Evolutionary conservation across 2,888 invertebrate genomes (phyloP).

Genomic region (Ennomos fuscantarius): DNA sequence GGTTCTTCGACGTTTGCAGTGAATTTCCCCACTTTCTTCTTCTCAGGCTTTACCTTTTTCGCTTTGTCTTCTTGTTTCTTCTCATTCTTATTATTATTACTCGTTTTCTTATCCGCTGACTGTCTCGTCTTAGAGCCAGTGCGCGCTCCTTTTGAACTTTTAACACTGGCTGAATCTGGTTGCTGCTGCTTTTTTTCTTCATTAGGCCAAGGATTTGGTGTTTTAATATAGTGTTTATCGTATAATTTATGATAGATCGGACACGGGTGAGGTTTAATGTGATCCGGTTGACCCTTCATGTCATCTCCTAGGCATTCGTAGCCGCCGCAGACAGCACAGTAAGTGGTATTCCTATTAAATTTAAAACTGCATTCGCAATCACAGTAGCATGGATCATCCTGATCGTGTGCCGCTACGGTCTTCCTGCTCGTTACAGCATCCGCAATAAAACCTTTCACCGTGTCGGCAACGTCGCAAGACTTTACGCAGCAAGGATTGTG

Average conservation of each 20-base stretch:
- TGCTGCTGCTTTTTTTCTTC: constrained; percentile 48
- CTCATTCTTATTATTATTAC: constrained; percentile 47
- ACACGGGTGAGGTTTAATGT: constrained; percentile 71
- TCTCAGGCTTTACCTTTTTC: constrained; percentile 37
- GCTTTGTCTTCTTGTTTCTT: constrained; percentile 40
- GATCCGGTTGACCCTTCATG: constrained; percentile 63
- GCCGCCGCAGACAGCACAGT: constrained; percentile 75
- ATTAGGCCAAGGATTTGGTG: constrained; percentile 66
- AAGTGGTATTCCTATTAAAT: constrained; percentile 70
- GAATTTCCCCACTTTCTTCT: constrained; percentile 61
- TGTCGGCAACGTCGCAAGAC: constrained; percentile 68
- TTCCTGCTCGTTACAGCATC: constrained; percentile 55
- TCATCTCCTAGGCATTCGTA: constrained; percentile 75
- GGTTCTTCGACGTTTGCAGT: constrained; percentile 55
- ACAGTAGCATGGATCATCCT: constrained; percentile 67
- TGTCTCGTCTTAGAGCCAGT: constrained; percentile 26
- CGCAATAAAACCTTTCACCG: constrained; percentile 70
- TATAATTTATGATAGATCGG: constrained; percentile 77
- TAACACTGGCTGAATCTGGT: constrained; percentile 47
- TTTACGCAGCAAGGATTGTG: constrained; percentile 70
- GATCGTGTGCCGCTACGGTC: constrained; percentile 40
- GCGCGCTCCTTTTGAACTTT: constrained; percentile 49
- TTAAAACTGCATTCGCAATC: constrained; percentile 75
- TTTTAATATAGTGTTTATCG: constrained; percentile 64
- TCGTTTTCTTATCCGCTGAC: constrained; percentile 34